These are phyloP conservation scores for Samia ricini DNA, from an alignment of 1,140 invertebrate genomes.

Conservation along the genomic window DNA sequence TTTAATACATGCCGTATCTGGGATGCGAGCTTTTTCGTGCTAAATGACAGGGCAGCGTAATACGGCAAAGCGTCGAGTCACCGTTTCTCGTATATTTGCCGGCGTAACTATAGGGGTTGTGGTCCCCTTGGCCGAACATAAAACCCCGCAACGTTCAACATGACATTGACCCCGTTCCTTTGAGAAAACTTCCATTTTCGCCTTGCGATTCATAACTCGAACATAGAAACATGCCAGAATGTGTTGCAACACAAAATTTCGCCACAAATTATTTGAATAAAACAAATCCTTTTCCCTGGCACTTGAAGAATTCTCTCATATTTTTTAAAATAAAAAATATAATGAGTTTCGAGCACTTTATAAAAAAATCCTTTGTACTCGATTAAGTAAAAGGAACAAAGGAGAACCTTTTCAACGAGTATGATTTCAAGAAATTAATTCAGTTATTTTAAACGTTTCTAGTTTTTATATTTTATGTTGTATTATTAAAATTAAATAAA, in stretches of 20 bases:
- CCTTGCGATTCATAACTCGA: conserved; percentile 13
- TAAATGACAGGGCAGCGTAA: conserved; percentile 70
- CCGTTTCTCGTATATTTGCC: conserved; percentile 38
- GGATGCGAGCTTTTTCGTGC: conserved; percentile 71
- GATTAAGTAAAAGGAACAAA: neutral
- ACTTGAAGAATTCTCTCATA: neutral
- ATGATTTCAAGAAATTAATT: neutral
- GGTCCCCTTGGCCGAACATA: conserved; percentile 28
- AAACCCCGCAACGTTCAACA: conserved; percentile 28
- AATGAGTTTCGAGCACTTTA: neutral
- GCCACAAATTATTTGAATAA: neutral
- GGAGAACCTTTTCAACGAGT: neutral
- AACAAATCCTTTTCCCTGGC: neutral
- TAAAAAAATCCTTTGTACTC: neutral
- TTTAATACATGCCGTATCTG: conserved; percentile 75
- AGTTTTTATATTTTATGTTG: neutral
- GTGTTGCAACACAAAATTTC: neutral
- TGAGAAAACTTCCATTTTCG: conserved; percentile 24
- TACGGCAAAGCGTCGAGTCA: conserved; percentile 49
- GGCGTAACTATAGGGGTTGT: conserved; percentile 20
- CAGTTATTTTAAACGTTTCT: neutral
- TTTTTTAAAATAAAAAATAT: neutral
- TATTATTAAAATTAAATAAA: neutral
- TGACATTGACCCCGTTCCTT: conserved; percentile 58
- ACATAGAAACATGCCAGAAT: neutral